Evolutionary conservation across 37 sponge, comb jelly and placozoan genomes (phyloP).

Genomic region (Hormiphora californensis): DNA sequence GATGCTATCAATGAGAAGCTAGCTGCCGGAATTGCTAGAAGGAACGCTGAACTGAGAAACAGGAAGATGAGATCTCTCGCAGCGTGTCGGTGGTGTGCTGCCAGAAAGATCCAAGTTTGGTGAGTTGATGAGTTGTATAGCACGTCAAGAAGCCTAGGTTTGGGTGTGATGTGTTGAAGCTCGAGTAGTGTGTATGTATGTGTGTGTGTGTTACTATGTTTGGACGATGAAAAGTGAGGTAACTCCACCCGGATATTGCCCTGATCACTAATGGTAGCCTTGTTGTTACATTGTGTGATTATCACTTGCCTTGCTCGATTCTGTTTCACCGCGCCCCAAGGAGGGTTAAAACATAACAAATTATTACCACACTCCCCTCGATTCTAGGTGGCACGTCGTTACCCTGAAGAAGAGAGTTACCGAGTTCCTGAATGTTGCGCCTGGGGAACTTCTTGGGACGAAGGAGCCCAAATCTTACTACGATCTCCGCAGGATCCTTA

Average conservation of each 20-base stretch:
- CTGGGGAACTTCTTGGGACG: neutral
- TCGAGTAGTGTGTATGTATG: no score
- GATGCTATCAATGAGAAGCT: constrained; percentile 18
- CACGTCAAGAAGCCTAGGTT: no score
- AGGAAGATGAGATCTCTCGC: neutral
- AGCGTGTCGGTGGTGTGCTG: constrained; percentile 27
- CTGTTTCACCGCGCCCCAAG: no score
- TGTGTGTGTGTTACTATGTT: neutral
- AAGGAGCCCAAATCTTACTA: neutral
- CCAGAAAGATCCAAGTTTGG: neutral
- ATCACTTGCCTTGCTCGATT: no score
- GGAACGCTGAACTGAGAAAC: constrained; percentile 14
- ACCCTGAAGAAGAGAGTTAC: neutral
- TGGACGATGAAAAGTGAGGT: no score
- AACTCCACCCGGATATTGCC: no score
- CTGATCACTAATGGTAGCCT: no score
- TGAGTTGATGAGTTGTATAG: no score
- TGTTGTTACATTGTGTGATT: no score
- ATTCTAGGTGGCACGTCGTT: neutral
- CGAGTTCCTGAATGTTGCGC: neutral
- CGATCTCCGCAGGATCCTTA: constrained; percentile 16
- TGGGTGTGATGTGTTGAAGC: no score
- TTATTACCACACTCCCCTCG: neutral
- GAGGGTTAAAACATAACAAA: neutral
- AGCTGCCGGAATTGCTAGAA: constrained; percentile 11